These are phyloP conservation scores for Arothron firmamentum DNA, from an alignment of 2,113 vertebrate genomes.

Conservation along the genomic window DNA sequence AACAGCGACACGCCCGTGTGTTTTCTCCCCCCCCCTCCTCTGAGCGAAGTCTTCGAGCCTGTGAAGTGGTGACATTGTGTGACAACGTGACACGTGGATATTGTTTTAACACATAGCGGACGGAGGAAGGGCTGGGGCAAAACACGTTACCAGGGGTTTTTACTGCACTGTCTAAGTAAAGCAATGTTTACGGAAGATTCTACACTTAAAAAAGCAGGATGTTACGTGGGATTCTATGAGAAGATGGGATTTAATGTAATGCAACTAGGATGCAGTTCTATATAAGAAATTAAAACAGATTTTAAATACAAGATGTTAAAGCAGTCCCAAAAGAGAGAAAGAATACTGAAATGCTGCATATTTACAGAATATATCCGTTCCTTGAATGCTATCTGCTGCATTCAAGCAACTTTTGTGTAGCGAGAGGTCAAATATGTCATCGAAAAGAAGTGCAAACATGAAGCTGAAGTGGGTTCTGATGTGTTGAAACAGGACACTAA, in stretches of 20 bases:
- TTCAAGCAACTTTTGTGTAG: constrained; percentile 48
- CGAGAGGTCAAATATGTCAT: constrained; percentile 53
- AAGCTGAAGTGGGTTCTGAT: constrained; percentile 40
- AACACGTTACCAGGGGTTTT: constrained; percentile 12
- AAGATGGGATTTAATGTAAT: neutral
- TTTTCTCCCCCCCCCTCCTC: constrained; percentile 5
- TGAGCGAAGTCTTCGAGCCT: constrained; percentile 41
- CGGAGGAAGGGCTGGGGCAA: constrained; percentile 19
- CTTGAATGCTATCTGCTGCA: constrained; percentile 46
- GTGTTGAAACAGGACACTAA: constrained; percentile 65
- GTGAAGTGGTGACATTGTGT: constrained; percentile 44
- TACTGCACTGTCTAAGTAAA: constrained; percentile 9
- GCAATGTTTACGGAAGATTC: neutral
- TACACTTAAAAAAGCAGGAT: neutral
- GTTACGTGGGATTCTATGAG: neutral
- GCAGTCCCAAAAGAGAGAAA: constrained; percentile 5
- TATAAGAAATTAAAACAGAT: neutral
- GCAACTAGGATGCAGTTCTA: neutral
- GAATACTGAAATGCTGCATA: constrained; percentile 33
- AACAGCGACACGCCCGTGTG: constrained; percentile 36
- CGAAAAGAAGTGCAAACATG: constrained; percentile 53
- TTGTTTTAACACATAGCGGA: constrained; percentile 52
- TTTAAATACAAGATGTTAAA: neutral
- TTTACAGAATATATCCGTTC: constrained; percentile 38
- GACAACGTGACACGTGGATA: constrained; percentile 46